A percentile compares a stretch with the other conserved stretches of the same genome.
These are phyloP conservation scores for Leucoraja erinaceus DNA, from an alignment of 2,113 vertebrate species.

Conservation along the genomic window DNA sequence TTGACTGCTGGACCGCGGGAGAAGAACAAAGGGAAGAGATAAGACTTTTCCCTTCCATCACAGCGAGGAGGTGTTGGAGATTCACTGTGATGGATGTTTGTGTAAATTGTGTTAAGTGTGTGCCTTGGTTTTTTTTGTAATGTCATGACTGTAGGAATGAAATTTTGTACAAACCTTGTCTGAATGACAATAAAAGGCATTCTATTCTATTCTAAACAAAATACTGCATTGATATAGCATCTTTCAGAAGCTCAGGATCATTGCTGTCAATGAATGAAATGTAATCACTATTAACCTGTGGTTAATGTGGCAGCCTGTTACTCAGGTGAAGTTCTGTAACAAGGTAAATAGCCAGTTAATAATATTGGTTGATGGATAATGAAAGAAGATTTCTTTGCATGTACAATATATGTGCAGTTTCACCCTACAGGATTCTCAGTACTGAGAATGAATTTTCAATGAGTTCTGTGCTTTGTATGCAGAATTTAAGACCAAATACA, in stretches of 20 bases:
- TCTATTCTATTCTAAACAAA: not conserved
- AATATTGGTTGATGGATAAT: not conserved
- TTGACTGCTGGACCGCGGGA: too few relatives aligned
- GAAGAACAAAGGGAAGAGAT: too few relatives aligned
- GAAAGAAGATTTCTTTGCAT: not conserved
- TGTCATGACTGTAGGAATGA: too few relatives aligned
- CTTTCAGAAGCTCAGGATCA: not conserved
- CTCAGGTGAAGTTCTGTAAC: not conserved
- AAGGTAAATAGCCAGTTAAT: not conserved
- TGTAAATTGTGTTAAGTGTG: too few relatives aligned
- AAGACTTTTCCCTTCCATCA: too few relatives aligned
- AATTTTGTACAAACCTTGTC: too few relatives aligned
- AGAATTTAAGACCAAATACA: not conserved
- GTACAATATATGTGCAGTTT: not conserved
- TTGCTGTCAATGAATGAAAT: not conserved
- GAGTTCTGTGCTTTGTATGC: not conserved
- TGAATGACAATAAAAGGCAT: too few relatives aligned
- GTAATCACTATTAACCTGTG: not conserved
- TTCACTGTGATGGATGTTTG: too few relatives aligned
- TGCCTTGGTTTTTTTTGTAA: too few relatives aligned
- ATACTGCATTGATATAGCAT: not conserved
- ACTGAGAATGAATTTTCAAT: not conserved
- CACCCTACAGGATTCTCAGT: not conserved
- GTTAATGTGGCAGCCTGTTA: not conserved
- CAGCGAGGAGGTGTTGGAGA: too few relatives aligned